Percentiles rank a stretch among this genome's conserved stretches.
phyloP scores from a whole-genome alignment of 2,888 invertebrate species.

The Chymomyza amoena region DNA sequence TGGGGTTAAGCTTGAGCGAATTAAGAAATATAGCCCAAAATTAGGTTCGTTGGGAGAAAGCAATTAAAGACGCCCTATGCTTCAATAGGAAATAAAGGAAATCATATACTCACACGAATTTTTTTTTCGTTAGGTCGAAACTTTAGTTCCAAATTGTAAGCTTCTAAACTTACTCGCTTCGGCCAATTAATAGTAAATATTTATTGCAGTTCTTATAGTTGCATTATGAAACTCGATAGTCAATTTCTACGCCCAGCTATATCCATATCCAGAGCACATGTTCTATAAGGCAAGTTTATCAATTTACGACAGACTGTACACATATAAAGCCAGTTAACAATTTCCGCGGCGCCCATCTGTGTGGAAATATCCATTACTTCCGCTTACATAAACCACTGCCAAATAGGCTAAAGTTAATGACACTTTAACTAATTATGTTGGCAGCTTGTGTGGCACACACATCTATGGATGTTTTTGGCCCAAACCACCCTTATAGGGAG shows the following conservation, averaged over 20 bases:
- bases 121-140: too few relatives aligned
- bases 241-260: background rate
- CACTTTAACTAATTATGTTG: constrained; percentile 63
- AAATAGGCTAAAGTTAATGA: constrained; percentile 56
- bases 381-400: constrained; percentile 44
- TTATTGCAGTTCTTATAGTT: too few relatives aligned
- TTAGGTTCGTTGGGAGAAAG: too few relatives aligned
- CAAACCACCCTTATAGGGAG: constrained; percentile 24
- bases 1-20: too few relatives aligned
- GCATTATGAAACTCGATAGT: background rate
- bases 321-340: constrained; percentile 13
- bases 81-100: too few relatives aligned
- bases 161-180: too few relatives aligned
- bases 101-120: too few relatives aligned
- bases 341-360: constrained; percentile 12
- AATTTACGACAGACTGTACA: constrained; percentile 15
- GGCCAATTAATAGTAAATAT: too few relatives aligned
- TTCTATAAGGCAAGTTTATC: constrained; percentile 24
- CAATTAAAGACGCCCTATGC: too few relatives aligned
- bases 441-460: constrained; percentile 28
- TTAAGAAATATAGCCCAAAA: too few relatives aligned
- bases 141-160: too few relatives aligned
- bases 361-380: constrained; percentile 44
- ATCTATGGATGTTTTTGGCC: background rate
- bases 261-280: too few relatives aligned